Percentiles rank a stretch among this genome's conserved stretches.
These are phyloP conservation scores for Muscicapa comitata DNA, from an alignment of 2,797 vertebrate species.

Conservation along the genomic window DNA sequence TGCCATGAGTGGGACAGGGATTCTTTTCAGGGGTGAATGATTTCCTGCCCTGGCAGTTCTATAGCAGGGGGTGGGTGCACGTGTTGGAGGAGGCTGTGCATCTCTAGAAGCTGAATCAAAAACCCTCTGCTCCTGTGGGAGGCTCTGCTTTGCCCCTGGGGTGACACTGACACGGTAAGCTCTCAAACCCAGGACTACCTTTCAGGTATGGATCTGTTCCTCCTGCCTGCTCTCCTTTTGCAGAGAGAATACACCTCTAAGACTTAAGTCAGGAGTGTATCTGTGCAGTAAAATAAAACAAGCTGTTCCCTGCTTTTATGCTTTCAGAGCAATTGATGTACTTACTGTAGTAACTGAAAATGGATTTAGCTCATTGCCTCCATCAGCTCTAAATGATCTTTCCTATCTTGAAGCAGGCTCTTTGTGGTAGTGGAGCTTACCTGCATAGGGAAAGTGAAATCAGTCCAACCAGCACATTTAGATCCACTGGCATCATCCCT, in stretches of 20 bases:
- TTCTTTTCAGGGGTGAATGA: neutral
- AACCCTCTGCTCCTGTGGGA: neutral
- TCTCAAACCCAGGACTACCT: neutral
- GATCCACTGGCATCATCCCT: neutral
- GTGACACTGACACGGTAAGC: neutral
- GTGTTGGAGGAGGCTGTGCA: neutral
- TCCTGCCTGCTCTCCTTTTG: neutral
- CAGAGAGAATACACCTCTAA: neutral
- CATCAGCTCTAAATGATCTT: neutral
- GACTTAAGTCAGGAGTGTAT: conserved; percentile 6
- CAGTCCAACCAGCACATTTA: neutral
- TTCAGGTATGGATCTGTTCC: neutral
- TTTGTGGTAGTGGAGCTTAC: neutral
- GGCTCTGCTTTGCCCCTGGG: neutral
- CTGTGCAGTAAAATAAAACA: conserved; percentile 31
- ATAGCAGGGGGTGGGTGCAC: neutral
- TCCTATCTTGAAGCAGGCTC: neutral
- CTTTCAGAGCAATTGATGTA: neutral
- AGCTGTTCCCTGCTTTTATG: neutral
- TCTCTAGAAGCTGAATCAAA: neutral
- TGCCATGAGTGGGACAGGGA: neutral
- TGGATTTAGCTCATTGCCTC: neutral
- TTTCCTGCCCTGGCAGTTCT: neutral
- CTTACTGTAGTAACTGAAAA: conserved; percentile 10
- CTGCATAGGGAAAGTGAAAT: neutral